Percentiles rank a stretch among this genome's conserved stretches.
Conservation (phyloP, 2,797 vertebrate species). For the Sebastolobus alascanus region DNA sequence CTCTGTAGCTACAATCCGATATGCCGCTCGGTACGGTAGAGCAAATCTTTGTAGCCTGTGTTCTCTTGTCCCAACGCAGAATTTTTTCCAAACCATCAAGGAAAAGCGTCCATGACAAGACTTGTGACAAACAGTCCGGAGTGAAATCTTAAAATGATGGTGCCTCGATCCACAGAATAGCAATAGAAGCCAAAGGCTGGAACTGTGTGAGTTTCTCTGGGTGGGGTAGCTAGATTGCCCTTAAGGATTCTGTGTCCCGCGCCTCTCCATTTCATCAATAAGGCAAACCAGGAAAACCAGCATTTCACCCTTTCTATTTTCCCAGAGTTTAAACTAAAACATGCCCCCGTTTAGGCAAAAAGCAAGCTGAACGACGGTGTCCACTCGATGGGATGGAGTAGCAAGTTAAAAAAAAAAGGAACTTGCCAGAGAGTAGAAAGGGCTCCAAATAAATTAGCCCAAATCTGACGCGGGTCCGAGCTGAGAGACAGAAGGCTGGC, state of each 20-base stretch:
- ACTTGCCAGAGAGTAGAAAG: not conserved
- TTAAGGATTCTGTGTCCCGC: conserved; percentile 60
- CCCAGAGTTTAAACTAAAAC: conserved; percentile 17
- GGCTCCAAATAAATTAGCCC: conserved; percentile 46
- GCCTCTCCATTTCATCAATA: conserved; percentile 67
- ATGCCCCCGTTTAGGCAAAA: conserved; percentile 17
- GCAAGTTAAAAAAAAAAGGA: conserved; percentile 25
- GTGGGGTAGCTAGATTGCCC: conserved; percentile 62
- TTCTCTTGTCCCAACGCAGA: conserved; percentile 3
- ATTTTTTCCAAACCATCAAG: conserved; percentile 21
- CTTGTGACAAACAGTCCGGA: conserved; percentile 39
- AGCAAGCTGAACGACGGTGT: conserved; percentile 24
- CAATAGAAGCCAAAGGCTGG: conserved; percentile 36
- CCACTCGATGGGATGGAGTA: not conserved
- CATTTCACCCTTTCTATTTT: conserved; percentile 32
- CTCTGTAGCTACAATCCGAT: conserved; percentile 15
- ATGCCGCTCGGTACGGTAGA: not conserved
- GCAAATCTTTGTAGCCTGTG: conserved; percentile 27
- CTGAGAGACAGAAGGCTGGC: conserved; percentile 44
- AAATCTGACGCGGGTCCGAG: conserved; percentile 37
- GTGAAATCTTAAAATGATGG: conserved; percentile 36
- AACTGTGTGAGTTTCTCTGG: conserved; percentile 47
- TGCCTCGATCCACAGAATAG: conserved; percentile 32
- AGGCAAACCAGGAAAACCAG: conserved; percentile 56
- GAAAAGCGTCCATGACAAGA: conserved; percentile 37